Percentiles rank a stretch among this genome's conserved stretches.
These are phyloP conservation scores for Apodemia hepburni DNA, from an alignment of 2,888 invertebrate species.

Conservation along the genomic window DNA sequence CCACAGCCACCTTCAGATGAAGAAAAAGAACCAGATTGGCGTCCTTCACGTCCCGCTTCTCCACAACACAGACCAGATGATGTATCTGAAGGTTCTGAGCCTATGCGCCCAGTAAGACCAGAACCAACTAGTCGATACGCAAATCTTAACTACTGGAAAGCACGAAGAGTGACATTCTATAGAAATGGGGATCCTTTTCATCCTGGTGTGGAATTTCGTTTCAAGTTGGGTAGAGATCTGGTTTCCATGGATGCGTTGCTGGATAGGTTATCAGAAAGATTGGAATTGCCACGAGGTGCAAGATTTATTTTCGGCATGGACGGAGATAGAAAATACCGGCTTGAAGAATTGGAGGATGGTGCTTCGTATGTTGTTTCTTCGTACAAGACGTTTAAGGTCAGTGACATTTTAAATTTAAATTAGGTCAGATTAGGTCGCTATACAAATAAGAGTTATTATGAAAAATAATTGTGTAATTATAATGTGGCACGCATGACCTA, in stretches of 20 bases:
- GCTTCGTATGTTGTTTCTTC: slow-evolving; percentile 96
- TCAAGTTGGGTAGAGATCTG: slow-evolving; percentile 93
- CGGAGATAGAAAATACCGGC: slow-evolving; percentile 90
- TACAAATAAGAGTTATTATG: slow-evolving; percentile 3
- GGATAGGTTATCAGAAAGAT: slow-evolving; percentile 91
- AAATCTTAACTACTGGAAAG: slow-evolving; percentile 93
- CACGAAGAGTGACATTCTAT: slow-evolving; percentile 92
- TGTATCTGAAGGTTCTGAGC: slow-evolving; percentile 68
- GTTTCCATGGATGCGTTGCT: slow-evolving; percentile 91
- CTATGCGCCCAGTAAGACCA: slow-evolving; percentile 77
- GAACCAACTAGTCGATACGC: slow-evolving; percentile 84
- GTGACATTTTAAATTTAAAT: slow-evolving; percentile 23
- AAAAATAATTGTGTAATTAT: slow-evolving; percentile 13
- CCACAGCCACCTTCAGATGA: slow-evolving; percentile 68
- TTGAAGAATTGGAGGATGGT: slow-evolving; percentile 94
- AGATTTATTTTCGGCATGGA: slow-evolving; percentile 96
- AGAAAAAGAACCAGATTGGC: slow-evolving; percentile 76
- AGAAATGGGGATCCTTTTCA: slow-evolving; percentile 96
- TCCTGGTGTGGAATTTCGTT: slow-evolving; percentile 91
- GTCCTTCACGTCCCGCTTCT: slow-evolving; percentile 61
- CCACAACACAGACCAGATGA: slow-evolving; percentile 69
- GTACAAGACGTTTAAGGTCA: slow-evolving; percentile 93
- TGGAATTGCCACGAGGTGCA: slow-evolving; percentile 93
- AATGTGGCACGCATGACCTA: slow-evolving; percentile 13
- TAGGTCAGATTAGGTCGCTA: slow-evolving; percentile 1